Evolutionary conservation across 2,797 vertebrate genomes (phyloP).

Genomic region (Euphonia xanthogaster): DNA sequence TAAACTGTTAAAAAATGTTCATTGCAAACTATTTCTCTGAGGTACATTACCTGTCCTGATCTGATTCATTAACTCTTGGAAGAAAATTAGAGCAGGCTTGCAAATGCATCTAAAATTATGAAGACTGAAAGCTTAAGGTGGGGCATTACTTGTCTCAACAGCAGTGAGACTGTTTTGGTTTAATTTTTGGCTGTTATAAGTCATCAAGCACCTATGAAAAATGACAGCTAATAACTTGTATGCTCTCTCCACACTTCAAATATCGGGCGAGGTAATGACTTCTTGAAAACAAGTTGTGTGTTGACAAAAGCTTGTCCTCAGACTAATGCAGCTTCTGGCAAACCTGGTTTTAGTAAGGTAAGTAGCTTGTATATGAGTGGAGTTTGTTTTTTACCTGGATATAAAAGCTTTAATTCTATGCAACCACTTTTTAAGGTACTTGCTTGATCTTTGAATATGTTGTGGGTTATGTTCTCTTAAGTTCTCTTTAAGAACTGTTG

Average conservation of each 20-base stretch:
- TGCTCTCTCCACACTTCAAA: not conserved
- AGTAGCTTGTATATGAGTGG: not conserved
- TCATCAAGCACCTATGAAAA: not conserved
- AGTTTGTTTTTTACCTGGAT: not conserved
- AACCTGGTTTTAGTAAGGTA: slow-evolving; percentile 70
- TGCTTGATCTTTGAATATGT: not conserved
- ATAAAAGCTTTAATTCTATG: not conserved
- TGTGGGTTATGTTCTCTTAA: not conserved
- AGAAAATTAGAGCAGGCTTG: not conserved
- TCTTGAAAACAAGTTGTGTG: slow-evolving; percentile 53
- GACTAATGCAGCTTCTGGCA: slow-evolving; percentile 67
- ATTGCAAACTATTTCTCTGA: not conserved
- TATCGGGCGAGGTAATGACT: slow-evolving; percentile 61
- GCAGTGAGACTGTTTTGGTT: not conserved
- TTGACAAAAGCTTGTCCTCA: slow-evolving; percentile 69
- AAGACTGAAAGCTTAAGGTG: not conserved
- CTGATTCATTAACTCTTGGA: not conserved
- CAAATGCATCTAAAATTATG: not conserved
- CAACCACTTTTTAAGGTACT: not conserved
- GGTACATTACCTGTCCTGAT: not conserved
- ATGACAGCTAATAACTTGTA: not conserved
- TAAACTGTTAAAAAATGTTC: not conserved
- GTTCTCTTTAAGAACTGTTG: not conserved
- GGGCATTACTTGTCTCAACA: not conserved
- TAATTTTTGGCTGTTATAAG: not conserved